phyloP scores from a whole-genome alignment of 1,140 invertebrate species.

The Conus betulinus region DNA sequence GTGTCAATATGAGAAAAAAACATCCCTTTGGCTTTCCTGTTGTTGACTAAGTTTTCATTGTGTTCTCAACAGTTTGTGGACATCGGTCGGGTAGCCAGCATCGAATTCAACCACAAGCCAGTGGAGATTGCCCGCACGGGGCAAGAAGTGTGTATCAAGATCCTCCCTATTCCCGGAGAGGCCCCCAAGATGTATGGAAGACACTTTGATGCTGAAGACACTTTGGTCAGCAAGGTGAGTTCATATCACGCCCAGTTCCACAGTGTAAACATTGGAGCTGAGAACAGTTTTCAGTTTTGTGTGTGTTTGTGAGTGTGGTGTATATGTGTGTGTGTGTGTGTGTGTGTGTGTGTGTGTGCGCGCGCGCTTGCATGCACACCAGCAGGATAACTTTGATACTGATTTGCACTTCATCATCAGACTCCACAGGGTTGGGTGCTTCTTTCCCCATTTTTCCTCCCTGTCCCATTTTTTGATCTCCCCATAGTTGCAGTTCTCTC shows the following conservation, averaged over 20 bases:
- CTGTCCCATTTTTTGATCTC: no score
- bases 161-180: constrained; percentile 96
- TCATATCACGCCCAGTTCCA: no score
- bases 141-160: constrained; percentile 99
- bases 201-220: constrained; percentile 97
- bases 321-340: no score
- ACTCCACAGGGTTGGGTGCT: no score
- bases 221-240: constrained; percentile 95
- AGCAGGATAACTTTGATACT: no score
- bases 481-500: no score
- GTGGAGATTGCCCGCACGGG: constrained; percentile 96
- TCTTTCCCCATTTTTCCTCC: no score
- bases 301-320: background rate
- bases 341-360: no score
- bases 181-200: constrained; percentile 98
- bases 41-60: background rate
- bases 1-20: background rate
- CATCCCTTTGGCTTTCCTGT: background rate
- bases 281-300: no score
- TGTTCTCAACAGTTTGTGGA: constrained; percentile 87
- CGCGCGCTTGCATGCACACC: no score
- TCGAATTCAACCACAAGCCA: constrained; percentile 88
- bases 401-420: no score
- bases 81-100: constrained; percentile 94
- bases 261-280: no score